phyloP scores from a whole-genome alignment of 2,113 vertebrate species.

The Planiliza haematocheilus region DNA sequence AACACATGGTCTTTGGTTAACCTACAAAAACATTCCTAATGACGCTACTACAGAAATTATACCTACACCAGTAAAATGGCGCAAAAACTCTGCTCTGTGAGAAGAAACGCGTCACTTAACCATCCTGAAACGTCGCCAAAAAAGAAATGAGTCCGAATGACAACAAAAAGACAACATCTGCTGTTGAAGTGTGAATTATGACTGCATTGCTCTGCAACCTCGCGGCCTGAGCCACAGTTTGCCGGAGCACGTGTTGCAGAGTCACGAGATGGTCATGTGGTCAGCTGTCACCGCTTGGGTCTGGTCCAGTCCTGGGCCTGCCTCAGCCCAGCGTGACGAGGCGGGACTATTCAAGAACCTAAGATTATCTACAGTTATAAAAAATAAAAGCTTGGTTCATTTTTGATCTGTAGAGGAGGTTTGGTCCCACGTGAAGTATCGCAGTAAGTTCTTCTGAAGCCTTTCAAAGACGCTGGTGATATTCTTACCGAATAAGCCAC shows the following conservation, averaged over 20 bases:
- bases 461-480: constrained; percentile 60
- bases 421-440: constrained; percentile 74
- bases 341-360: constrained; percentile 29
- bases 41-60: constrained; percentile 22
- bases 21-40: constrained; percentile 51
- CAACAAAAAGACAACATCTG: constrained; percentile 38
- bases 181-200: constrained; percentile 17
- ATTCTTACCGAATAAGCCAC: constrained; percentile 45
- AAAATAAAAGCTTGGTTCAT: constrained; percentile 65
- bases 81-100: constrained; percentile 10
- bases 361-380: constrained; percentile 56
- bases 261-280: constrained; percentile 72
- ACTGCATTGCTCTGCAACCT: constrained; percentile 36
- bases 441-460: constrained; percentile 41
- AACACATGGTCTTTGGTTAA: constrained; percentile 68
- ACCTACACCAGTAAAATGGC: constrained; percentile 32
- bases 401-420: constrained; percentile 48
- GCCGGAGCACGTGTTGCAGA: constrained; percentile 50
- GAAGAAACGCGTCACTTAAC: constrained; percentile 9
- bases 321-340: constrained; percentile 32
- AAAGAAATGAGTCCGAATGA: constrained; percentile 30
- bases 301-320: constrained; percentile 9
- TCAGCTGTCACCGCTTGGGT: constrained; percentile 39
- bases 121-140: constrained; percentile 23
- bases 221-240: constrained; percentile 15